phyloP scores from a whole-genome alignment of 2,113 vertebrate species.

The Petrocephalus zakoni region DNA sequence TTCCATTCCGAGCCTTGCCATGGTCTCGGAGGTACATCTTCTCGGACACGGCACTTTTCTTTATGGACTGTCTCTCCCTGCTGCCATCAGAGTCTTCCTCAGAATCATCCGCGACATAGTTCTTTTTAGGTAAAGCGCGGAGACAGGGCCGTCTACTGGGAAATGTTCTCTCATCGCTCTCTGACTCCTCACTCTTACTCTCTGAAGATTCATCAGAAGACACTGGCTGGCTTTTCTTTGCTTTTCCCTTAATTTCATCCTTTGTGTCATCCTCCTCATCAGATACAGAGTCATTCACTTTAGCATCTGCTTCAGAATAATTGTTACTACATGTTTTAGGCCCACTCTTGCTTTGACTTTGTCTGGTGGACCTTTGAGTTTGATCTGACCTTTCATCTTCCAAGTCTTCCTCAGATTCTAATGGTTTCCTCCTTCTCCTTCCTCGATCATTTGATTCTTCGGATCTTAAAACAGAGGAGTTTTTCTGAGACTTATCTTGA shows the following conservation, averaged over 20 bases:
- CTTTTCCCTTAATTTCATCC: slow-evolving; percentile 27
- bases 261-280: slow-evolving; percentile 41
- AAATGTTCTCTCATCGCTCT: slow-evolving; percentile 27
- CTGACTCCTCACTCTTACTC: slow-evolving; percentile 27
- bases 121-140: slow-evolving; percentile 57
- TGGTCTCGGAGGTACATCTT: slow-evolving; percentile 16
- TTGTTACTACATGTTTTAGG: slow-evolving; percentile 31
- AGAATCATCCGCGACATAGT: slow-evolving; percentile 57
- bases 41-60: slow-evolving; percentile 25
- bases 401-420: slow-evolving; percentile 22
- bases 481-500: slow-evolving; percentile 25
- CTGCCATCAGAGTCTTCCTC: slow-evolving; percentile 52
- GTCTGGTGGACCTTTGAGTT: slow-evolving; percentile 24
- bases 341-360: slow-evolving; percentile 40
- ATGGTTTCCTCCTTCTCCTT: slow-evolving; percentile 38
- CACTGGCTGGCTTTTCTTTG: slow-evolving; percentile 45
- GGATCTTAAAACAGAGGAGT: slow-evolving; percentile 34
- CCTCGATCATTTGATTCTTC: slow-evolving; percentile 40
- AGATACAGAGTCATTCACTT: slow-evolving; percentile 27
- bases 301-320: neutral
- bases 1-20: slow-evolving; percentile 25
- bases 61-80: slow-evolving; percentile 23
- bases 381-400: slow-evolving; percentile 25
- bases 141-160: slow-evolving; percentile 38
- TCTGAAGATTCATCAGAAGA: slow-evolving; percentile 51